Evolutionary conservation across 2,888 invertebrate genomes (phyloP).

Genomic region (Chymomyza procnemis): DNA sequence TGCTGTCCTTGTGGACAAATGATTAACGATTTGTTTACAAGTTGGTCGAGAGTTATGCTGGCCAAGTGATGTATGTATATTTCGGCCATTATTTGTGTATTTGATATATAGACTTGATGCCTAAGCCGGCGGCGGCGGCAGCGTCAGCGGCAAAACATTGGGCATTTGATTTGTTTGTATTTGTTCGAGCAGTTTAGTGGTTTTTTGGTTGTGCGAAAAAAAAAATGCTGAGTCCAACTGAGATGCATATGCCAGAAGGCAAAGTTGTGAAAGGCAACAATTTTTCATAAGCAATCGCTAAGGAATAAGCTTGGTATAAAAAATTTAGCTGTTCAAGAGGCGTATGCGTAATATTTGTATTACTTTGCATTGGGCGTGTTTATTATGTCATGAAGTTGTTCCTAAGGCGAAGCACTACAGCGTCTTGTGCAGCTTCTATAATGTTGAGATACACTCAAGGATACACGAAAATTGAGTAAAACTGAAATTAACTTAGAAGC

Average conservation of each 20-base stretch:
- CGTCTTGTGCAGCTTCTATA: neutral
- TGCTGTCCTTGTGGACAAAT: conserved; percentile 14
- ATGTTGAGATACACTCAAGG: too few relatives aligned
- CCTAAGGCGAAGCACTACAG: neutral
- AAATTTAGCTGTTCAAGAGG: neutral
- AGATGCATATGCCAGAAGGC: neutral
- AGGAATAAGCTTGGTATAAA: neutral
- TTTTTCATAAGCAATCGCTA: neutral
- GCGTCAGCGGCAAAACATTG: neutral
- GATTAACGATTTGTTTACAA: conserved; percentile 52
- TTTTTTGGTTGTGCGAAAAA: neutral
- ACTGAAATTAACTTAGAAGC: too few relatives aligned
- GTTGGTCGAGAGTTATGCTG: neutral
- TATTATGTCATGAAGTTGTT: neutral
- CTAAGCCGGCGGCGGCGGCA: neutral
- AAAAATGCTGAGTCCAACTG: neutral
- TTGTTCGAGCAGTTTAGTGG: neutral
- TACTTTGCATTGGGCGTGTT: neutral
- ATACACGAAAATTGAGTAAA: too few relatives aligned
- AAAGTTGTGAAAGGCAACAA: neutral
- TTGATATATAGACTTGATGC: neutral
- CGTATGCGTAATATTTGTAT: neutral
- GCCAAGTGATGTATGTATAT: neutral
- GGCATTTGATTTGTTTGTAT: neutral
- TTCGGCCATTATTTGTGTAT: neutral